phyloP scores from a whole-genome alignment of 2,888 invertebrate species.

The Pasiphila rectangulata region DNA sequence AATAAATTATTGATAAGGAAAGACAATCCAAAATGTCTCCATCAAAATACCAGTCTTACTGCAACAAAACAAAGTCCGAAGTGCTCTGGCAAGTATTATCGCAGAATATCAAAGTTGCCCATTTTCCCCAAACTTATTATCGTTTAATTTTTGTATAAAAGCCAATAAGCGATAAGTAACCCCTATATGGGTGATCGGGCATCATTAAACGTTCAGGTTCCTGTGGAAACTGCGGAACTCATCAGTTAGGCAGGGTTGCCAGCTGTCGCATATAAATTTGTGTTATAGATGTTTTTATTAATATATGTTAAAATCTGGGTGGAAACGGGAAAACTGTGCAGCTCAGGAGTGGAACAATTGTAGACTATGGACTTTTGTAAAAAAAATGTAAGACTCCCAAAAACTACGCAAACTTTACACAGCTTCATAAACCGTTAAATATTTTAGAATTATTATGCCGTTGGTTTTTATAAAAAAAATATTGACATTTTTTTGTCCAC shows the following conservation, averaged over 20 bases:
- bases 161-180: conserved; percentile 39
- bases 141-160: conserved; percentile 39
- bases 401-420: not conserved
- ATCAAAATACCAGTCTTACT: not conserved
- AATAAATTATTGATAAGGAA: not conserved
- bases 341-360: too few species aligned
- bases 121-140: conserved; percentile 26
- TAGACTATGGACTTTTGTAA: too few species aligned
- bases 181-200: conserved; percentile 32
- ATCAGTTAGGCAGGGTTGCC: conserved; percentile 21
- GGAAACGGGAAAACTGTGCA: too few species aligned
- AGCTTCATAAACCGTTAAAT: too few species aligned
- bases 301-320: too few species aligned
- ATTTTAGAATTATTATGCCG: too few species aligned
- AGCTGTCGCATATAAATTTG: conserved; percentile 5
- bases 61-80: not conserved
- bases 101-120: conserved; percentile 34
- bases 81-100: not conserved
- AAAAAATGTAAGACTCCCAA: too few species aligned
- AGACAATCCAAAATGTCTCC: not conserved
- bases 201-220: conserved; percentile 41
- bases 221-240: conserved; percentile 24
- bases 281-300: too few species aligned
- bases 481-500: too few species aligned
- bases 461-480: too few species aligned